Percentiles rank a stretch among this genome's conserved stretches.
Conservation (phyloP, 2,797 vertebrate genomes). For the Myotis findleyi region DNA sequence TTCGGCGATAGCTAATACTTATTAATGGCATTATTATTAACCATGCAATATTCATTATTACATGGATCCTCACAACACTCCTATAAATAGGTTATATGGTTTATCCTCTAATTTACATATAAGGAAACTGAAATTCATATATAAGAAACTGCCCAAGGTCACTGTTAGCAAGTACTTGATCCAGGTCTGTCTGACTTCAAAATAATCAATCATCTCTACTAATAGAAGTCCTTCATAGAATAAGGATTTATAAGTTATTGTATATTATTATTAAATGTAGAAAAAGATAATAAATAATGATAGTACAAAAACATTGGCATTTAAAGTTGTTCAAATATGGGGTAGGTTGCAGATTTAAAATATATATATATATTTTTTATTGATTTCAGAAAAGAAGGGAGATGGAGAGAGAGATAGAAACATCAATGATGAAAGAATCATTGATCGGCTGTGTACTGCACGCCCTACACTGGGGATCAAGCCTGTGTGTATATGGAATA, state of each 20-base stretch:
- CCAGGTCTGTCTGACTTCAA: neutral
- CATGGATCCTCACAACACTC: neutral
- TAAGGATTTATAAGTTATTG: neutral
- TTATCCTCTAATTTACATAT: neutral
- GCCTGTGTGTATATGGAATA: neutral
- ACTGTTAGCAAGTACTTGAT: neutral
- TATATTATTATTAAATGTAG: neutral
- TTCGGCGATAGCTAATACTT: neutral
- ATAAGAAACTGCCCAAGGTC: neutral
- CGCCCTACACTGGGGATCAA: no score
- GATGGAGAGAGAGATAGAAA: no score
- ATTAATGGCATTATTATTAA: neutral
- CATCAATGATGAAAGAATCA: no score
- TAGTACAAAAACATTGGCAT: neutral
- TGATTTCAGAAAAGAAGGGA: no score
- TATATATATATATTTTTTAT: no score
- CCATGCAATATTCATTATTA: neutral
- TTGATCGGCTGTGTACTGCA: no score
- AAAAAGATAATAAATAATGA: neutral
- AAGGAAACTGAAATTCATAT: slow-evolving; percentile 11
- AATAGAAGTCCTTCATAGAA: neutral
- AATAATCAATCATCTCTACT: neutral
- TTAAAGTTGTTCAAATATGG: neutral
- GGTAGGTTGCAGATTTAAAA: neutral
- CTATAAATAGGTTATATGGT: neutral